phyloP scores from a whole-genome alignment of 2,888 invertebrate genomes.

The Synergus gifuensis region DNA sequence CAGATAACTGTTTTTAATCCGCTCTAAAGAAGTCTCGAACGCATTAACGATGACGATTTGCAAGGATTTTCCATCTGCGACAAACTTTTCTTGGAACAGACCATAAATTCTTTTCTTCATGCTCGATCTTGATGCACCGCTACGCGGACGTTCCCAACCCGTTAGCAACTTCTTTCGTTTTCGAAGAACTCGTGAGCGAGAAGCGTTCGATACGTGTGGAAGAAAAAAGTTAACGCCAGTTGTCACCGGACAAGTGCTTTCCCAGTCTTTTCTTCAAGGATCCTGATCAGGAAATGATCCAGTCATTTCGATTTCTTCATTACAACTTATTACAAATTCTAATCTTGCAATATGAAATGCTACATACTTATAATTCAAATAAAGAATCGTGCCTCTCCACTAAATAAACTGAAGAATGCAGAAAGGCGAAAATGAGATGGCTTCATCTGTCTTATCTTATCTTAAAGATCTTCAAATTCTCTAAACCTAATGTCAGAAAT shows the following conservation, averaged over 20 bases:
- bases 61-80: slow-evolving; percentile 61
- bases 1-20: slow-evolving; percentile 1
- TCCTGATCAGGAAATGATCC: slow-evolving; percentile 42
- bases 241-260: slow-evolving; percentile 58
- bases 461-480: slow-evolving; percentile 34
- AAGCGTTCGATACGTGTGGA: slow-evolving; percentile 62
- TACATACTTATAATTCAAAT: not conserved
- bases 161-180: slow-evolving; percentile 55
- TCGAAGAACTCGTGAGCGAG: slow-evolving; percentile 52
- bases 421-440: not conserved
- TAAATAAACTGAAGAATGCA: slow-evolving; percentile 31
- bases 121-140: slow-evolving; percentile 54
- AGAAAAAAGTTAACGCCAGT: slow-evolving; percentile 68
- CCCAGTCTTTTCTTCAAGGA: slow-evolving; percentile 60
- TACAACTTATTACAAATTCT: not conserved
- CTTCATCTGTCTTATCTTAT: not conserved
- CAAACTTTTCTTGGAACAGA: slow-evolving; percentile 59
- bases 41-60: slow-evolving; percentile 40
- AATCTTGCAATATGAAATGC: not conserved
- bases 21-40: slow-evolving; percentile 3
- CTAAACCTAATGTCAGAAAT: slow-evolving; percentile 60
- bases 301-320: slow-evolving; percentile 23
- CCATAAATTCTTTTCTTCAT: slow-evolving; percentile 58
- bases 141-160: slow-evolving; percentile 58
- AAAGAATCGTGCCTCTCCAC: slow-evolving; percentile 19